Percentiles rank a stretch among this genome's conserved stretches.
These are phyloP conservation scores for Fratercula arctica DNA, from an alignment of 2,797 vertebrate genomes.

Conservation along the genomic window DNA sequence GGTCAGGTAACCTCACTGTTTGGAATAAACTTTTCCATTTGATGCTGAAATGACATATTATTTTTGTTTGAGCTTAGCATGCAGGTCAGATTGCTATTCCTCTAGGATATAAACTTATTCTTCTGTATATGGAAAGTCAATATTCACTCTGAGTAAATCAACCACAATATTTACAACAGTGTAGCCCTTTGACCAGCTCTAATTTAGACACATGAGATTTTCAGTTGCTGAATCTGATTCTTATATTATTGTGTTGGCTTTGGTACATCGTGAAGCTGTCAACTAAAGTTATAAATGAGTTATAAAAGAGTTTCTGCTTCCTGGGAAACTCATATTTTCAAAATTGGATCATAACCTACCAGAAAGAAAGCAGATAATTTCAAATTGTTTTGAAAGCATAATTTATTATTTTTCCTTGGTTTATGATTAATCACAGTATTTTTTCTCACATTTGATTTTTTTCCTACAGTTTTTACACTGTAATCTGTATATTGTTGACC, in stretches of 20 bases:
- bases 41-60: background rate
- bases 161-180: background rate
- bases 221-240: background rate
- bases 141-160: background rate
- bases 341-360: background rate
- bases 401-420: background rate
- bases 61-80: background rate
- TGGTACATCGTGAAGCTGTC: background rate
- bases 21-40: background rate
- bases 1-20: background rate
- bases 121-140: background rate
- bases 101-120: background rate
- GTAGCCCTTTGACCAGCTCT: background rate
- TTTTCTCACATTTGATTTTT: background rate
- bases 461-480: background rate
- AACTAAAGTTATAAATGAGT: background rate
- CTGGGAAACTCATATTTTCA: background rate
- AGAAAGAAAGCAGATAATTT: background rate
- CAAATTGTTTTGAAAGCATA: background rate
- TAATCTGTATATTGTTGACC: background rate
- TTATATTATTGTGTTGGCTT: background rate
- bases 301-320: constrained; percentile 5
- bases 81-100: background rate
- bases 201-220: constrained; percentile 6
- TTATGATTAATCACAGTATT: background rate